These are phyloP conservation scores for Zeuzera pyrina DNA, from an alignment of 2,888 invertebrate genomes.

Conservation along the genomic window DNA sequence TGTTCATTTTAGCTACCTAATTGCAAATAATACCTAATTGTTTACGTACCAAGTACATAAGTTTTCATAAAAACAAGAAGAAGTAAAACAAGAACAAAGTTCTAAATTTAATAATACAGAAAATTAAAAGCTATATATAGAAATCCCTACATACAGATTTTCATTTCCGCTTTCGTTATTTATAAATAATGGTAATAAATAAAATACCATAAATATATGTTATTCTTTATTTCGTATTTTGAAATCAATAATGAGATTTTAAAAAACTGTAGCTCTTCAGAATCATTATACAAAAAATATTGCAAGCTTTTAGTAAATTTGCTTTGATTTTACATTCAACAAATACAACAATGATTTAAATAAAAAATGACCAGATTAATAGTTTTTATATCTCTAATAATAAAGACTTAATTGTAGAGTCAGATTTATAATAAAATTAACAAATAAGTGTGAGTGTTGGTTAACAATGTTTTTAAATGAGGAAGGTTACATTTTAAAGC, in stretches of 20 bases:
- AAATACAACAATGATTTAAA: constrained; percentile 72
- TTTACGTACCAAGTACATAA: too few species aligned
- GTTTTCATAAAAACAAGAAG: too few species aligned
- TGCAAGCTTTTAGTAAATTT: constrained; percentile 63
- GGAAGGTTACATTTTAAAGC: constrained; percentile 66
- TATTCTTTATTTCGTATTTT: constrained; percentile 65
- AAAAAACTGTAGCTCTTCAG: constrained; percentile 60
- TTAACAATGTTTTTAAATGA: constrained; percentile 56
- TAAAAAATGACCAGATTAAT: constrained; percentile 74
- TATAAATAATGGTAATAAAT: constrained; percentile 8
- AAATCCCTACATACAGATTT: too few species aligned
- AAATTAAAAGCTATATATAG: too few species aligned
- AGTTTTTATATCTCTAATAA: constrained; percentile 64
- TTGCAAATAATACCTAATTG: too few species aligned
- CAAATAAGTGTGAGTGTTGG: constrained; percentile 68
- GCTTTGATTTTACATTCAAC: constrained; percentile 60
- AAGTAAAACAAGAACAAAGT: too few species aligned
- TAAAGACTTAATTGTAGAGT: constrained; percentile 60
- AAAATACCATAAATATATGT: constrained; percentile 37
- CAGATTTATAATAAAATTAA: constrained; percentile 66
- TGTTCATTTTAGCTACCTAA: too few species aligned
- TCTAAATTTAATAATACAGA: too few species aligned
- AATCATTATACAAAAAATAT: constrained; percentile 64
- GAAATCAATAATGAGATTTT: constrained; percentile 69
- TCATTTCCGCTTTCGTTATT: not conserved